phyloP scores from a whole-genome alignment of 2,113 vertebrate genomes.

The Rhabdornis inornatus region DNA sequence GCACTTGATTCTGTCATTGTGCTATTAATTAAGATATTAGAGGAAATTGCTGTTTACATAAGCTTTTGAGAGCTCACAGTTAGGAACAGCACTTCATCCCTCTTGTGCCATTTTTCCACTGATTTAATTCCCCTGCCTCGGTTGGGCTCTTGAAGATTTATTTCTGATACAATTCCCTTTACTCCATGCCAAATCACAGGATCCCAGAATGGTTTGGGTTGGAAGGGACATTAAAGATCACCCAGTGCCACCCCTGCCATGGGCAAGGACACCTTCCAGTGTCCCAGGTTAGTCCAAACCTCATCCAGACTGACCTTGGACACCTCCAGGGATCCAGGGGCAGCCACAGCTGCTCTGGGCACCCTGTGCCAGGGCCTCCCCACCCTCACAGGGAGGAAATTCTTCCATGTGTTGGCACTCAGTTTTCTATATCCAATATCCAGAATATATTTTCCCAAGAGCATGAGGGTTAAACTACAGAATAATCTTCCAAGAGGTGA shows the following conservation, averaged over 20 bases:
- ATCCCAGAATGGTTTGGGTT: neutral
- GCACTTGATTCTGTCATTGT: neutral
- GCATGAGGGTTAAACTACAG: neutral
- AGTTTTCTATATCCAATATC: neutral
- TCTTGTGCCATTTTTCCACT: constrained; percentile 1
- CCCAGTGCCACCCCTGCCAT: neutral
- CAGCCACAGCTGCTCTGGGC: neutral
- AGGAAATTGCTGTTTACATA: constrained; percentile 13
- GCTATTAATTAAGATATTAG: neutral
- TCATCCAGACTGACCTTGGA: rapidly evolving
- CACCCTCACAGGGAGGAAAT: neutral
- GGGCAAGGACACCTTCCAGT: neutral
- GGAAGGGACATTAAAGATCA: neutral
- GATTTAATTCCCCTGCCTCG: neutral
- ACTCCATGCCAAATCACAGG: neutral
- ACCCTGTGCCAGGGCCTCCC: neutral
- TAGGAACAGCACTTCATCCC: neutral
- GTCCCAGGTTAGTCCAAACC: rapidly evolving
- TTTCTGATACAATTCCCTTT: neutral
- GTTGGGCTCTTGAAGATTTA: neutral
- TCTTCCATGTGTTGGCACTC: neutral
- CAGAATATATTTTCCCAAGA: neutral
- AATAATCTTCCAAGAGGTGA: neutral
- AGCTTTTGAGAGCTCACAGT: neutral
- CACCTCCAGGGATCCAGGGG: neutral